Percentiles rank a stretch among this genome's conserved stretches.
Conservation (phyloP, 2,888 invertebrate species). For the Limenitis camilla region DNA sequence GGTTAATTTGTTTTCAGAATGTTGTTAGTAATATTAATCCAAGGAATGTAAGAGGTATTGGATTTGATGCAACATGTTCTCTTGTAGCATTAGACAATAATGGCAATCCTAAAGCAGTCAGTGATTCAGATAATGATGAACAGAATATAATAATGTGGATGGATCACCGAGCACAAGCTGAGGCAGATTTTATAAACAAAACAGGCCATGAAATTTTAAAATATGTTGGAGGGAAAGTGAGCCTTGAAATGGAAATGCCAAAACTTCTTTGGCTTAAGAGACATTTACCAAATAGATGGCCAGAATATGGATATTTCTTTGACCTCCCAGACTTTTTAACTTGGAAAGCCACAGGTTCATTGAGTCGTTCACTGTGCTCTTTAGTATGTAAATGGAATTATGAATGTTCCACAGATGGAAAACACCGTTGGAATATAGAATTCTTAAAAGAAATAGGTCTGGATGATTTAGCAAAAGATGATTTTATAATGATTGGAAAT, state of each 20-base stretch:
- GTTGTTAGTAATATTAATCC: slow-evolving; percentile 72
- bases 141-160: slow-evolving; percentile 94
- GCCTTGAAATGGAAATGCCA: slow-evolving; percentile 97
- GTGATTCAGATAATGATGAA: slow-evolving; percentile 76
- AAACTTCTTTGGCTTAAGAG: slow-evolving; percentile 95
- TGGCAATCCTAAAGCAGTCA: slow-evolving; percentile 81
- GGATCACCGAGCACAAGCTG: slow-evolving; percentile 89
- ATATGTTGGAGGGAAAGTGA: slow-evolving; percentile 93
- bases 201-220: slow-evolving; percentile 83
- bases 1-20: slow-evolving; percentile 58
- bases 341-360: slow-evolving; percentile 89
- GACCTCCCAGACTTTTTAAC: slow-evolving; percentile 96
- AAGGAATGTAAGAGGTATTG: slow-evolving; percentile 84
- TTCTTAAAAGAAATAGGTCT: slow-evolving; percentile 85
- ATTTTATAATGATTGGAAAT: slow-evolving; percentile 81
- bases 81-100: slow-evolving; percentile 85
- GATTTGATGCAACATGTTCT: slow-evolving; percentile 97
- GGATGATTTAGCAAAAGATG: slow-evolving; percentile 79
- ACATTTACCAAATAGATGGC: slow-evolving; percentile 80
- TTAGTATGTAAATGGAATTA: slow-evolving; percentile 97
- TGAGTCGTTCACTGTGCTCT: slow-evolving; percentile 89
- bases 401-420: slow-evolving; percentile 76
- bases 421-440: slow-evolving; percentile 80
- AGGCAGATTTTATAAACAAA: slow-evolving; percentile 87
- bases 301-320: slow-evolving; percentile 83